Conservation (phyloP, 2,113 vertebrate genomes). For the Brevimyrus niger region DNA sequence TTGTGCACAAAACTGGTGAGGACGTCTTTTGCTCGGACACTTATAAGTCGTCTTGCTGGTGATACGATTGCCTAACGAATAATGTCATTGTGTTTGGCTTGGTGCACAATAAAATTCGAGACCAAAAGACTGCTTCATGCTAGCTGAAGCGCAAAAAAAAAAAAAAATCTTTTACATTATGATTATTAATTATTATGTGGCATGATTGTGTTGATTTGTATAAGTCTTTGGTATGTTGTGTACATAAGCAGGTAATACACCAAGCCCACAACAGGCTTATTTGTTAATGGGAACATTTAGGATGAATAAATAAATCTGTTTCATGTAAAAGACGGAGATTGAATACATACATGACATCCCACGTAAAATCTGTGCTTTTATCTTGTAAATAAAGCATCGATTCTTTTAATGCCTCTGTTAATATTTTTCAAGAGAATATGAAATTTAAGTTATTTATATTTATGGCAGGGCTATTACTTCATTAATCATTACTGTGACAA, state of each 20-base stretch:
- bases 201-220: background rate
- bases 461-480: background rate
- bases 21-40: background rate
- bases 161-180: background rate
- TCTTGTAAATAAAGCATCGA: slow-evolving; percentile 9
- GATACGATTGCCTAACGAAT: background rate
- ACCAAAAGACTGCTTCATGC: background rate
- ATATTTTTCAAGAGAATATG: background rate
- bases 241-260: background rate
- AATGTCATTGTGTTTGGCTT: background rate
- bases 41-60: background rate
- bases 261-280: background rate
- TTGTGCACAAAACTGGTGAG: background rate
- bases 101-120: background rate
- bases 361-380: background rate
- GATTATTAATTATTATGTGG: slow-evolving; percentile 26
- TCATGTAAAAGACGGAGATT: background rate
- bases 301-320: background rate
- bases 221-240: background rate
- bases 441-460: background rate
- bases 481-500: background rate
- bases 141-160: background rate
- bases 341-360: background rate
- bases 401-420: background rate
- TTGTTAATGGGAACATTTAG: background rate